A percentile compares a stretch with the other conserved stretches of the same genome.
These are phyloP conservation scores for Boleophthalmus pectinirostris DNA, from an alignment of 2,113 vertebrate genomes.

Conservation along the genomic window DNA sequence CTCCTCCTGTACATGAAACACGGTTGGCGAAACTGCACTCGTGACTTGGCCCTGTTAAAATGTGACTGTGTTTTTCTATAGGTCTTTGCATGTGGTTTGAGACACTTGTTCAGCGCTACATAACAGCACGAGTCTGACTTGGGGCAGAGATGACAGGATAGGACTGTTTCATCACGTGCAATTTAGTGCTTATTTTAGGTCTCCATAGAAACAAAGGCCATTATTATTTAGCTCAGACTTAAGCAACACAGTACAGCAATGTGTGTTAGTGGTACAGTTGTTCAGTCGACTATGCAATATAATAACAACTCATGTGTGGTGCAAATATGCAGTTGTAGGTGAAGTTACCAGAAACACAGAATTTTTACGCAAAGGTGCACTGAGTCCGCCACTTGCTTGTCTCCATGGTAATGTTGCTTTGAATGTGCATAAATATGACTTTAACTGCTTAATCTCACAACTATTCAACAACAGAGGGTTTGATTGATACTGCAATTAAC, in stretches of 20 bases:
- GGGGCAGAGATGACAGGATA: neutral
- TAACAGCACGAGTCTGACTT: neutral
- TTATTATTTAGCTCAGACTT: neutral
- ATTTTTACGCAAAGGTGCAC: too few relatives aligned
- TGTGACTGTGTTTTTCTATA: neutral
- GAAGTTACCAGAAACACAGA: too few relatives aligned
- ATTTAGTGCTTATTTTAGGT: neutral
- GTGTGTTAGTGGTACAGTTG: neutral
- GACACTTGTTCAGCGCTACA: neutral
- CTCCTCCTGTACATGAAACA: neutral
- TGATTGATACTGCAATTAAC: too few relatives aligned
- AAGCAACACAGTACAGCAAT: neutral
- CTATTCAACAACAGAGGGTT: too few relatives aligned
- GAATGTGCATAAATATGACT: too few relatives aligned
- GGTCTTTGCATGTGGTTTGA: neutral
- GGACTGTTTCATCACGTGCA: neutral
- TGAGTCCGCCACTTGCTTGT: too few relatives aligned
- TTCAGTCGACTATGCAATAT: neutral
- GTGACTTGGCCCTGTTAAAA: neutral
- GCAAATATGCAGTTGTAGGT: neutral
- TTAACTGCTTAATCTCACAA: too few relatives aligned
- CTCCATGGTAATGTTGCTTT: too few relatives aligned
- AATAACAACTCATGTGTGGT: neutral
- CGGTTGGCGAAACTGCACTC: neutral
- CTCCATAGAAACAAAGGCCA: neutral